Evolutionary conservation across 2,888 invertebrate genomes (phyloP).

Genomic region (Emmelina monodactyla): DNA sequence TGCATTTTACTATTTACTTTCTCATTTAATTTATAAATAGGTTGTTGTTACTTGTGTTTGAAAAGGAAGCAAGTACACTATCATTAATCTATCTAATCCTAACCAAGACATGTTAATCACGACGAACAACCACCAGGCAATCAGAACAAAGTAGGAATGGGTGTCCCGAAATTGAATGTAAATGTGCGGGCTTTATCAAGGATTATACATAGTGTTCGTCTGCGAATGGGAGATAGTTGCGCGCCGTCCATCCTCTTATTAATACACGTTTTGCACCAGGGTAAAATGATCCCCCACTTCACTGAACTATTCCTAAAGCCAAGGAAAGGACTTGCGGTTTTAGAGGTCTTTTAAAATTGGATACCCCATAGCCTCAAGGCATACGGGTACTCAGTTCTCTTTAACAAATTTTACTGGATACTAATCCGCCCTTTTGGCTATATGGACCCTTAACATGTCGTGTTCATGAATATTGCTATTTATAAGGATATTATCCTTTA

Average conservation of each 20-base stretch:
- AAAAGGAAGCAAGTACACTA: too few relatives aligned
- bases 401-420: constrained; percentile 61
- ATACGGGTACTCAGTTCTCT: constrained; percentile 49
- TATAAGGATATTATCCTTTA: constrained; percentile 52
- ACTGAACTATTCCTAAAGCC: too few relatives aligned
- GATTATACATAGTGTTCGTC: constrained; percentile 67
- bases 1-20: too few relatives aligned
- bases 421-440: constrained; percentile 51
- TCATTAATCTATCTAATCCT: constrained; percentile 5
- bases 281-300: constrained; percentile 21
- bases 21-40: too few relatives aligned
- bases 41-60: too few relatives aligned
- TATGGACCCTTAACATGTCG: constrained; percentile 50
- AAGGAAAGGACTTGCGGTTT: constrained; percentile 4
- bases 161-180: constrained; percentile 63
- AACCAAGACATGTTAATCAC: constrained; percentile 51
- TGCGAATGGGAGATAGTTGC: constrained; percentile 61
- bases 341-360: constrained; percentile 26
- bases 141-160: constrained; percentile 51
- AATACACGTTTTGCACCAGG: constrained; percentile 30
- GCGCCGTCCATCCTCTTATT: constrained; percentile 38
- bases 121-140: constrained; percentile 53
- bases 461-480: constrained; percentile 40
- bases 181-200: constrained; percentile 69
- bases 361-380: constrained; percentile 30